Evolutionary conservation across 2,888 invertebrate genomes (phyloP).

Genomic region (Caenorhabditis zanzibari): DNA sequence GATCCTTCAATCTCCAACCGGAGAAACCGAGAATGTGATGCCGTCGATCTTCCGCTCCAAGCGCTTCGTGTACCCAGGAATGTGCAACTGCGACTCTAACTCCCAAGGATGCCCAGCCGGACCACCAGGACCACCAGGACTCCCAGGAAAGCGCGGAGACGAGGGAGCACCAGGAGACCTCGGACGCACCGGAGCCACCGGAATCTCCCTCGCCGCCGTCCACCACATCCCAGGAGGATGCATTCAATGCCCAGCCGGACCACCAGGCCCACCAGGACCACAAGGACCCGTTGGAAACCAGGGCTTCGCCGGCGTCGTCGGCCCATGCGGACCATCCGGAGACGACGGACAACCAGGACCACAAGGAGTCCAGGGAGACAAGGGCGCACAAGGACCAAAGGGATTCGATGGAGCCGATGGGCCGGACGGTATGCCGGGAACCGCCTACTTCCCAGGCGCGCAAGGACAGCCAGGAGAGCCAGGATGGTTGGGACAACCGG

Average conservation of each 20-base stretch:
- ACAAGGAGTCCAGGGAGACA: slow-evolving; percentile 66
- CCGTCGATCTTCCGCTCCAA: slow-evolving; percentile 70
- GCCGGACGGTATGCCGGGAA: slow-evolving; percentile 70
- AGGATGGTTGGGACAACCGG: slow-evolving; percentile 63
- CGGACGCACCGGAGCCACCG: slow-evolving; percentile 70
- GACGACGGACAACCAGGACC: slow-evolving; percentile 69
- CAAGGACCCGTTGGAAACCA: slow-evolving; percentile 69
- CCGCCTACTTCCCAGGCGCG: slow-evolving; percentile 69
- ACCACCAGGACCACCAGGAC: slow-evolving; percentile 75
- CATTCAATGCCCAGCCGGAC: slow-evolving; percentile 74
- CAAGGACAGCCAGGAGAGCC: slow-evolving; percentile 74
- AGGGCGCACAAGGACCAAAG: slow-evolving; percentile 71
- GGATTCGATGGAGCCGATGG: slow-evolving; percentile 71
- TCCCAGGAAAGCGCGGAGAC: slow-evolving; percentile 72
- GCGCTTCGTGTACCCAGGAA: slow-evolving; percentile 72
- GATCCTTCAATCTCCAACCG: slow-evolving; percentile 73
- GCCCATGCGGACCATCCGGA: slow-evolving; percentile 63
- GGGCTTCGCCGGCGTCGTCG: slow-evolving; percentile 65
- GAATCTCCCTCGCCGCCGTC: slow-evolving; percentile 71
- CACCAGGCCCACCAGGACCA: slow-evolving; percentile 69
- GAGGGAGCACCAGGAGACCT: slow-evolving; percentile 69
- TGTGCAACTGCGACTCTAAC: slow-evolving; percentile 72
- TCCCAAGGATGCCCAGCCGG: slow-evolving; percentile 75
- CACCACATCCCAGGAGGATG: slow-evolving; percentile 75
- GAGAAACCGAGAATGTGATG: slow-evolving; percentile 68